phyloP scores from a whole-genome alignment of 2,888 invertebrate genomes.

The Amblyteles armatorius region DNA sequence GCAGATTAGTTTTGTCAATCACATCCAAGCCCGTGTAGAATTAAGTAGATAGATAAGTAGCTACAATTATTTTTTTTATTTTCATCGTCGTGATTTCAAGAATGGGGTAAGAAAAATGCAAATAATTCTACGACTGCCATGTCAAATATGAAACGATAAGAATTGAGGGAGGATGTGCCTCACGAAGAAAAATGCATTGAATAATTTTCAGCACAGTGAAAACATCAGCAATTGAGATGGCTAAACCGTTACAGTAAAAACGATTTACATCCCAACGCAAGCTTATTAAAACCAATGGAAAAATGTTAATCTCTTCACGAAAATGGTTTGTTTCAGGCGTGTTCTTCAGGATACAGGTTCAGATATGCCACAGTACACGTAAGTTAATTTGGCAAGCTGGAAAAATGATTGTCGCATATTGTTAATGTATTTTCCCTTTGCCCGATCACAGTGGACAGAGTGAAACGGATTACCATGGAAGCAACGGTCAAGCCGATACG shows the following conservation, averaged over 20 bases:
- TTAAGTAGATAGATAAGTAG: too few species aligned
- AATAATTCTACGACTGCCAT: too few species aligned
- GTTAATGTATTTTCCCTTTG: slow-evolving; percentile 56
- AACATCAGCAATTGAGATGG: too few species aligned
- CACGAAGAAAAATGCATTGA: too few species aligned
- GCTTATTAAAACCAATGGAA: neutral
- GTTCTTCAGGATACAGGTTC: slow-evolving; percentile 88
- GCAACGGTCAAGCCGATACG: slow-evolving; percentile 88
- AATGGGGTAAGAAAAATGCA: too few species aligned
- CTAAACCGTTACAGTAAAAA: too few species aligned
- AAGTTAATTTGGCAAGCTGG: slow-evolving; percentile 80
- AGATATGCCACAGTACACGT: slow-evolving; percentile 89
- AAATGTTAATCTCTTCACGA: neutral
- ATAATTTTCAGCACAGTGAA: too few species aligned
- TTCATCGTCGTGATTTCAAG: too few species aligned
- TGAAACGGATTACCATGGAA: slow-evolving; percentile 86
- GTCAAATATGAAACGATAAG: too few species aligned
- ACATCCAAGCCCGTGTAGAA: neutral
- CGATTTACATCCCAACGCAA: neutral
- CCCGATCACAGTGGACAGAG: slow-evolving; percentile 83
- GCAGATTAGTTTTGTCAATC: neutral
- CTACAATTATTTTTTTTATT: too few species aligned
- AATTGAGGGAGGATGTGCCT: too few species aligned
- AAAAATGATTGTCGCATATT: neutral
- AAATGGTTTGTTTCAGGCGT: slow-evolving; percentile 85